A percentile compares a stretch with the other conserved stretches of the same genome.
phyloP scores from a whole-genome alignment of 2,113 vertebrate genomes.

The Mola mola region DNA sequence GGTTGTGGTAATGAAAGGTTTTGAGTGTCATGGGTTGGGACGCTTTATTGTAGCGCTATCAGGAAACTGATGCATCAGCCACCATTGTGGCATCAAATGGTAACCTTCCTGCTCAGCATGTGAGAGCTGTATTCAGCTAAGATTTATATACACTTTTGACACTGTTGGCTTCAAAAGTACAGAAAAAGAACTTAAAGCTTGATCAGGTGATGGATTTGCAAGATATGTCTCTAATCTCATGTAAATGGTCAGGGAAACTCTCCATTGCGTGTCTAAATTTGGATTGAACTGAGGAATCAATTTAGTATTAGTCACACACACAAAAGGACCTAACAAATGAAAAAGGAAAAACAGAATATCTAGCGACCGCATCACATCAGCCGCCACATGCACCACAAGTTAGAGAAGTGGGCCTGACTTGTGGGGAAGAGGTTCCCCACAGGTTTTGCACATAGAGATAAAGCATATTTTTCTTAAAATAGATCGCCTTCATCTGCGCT shows the following conservation, averaged over 20 bases:
- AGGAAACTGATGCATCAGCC: conserved; percentile 30
- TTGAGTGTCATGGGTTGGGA: conserved; percentile 9
- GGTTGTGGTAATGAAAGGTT: too few species aligned
- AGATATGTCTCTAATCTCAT: background rate
- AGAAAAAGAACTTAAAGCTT: conserved; percentile 7
- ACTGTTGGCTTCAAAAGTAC: conserved; percentile 20
- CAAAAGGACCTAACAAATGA: conserved; percentile 1
- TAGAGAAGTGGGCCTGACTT: conserved; percentile 66
- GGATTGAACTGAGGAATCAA: too few species aligned
- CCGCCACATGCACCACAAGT: conserved; percentile 63
- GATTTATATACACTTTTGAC: too few species aligned
- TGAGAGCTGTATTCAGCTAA: conserved; percentile 19
- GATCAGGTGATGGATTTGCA: conserved; percentile 2
- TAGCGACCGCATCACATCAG: conserved; percentile 50
- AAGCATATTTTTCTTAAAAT: conserved; percentile 70
- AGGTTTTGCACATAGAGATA: conserved; percentile 64
- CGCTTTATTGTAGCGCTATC: conserved; percentile 9
- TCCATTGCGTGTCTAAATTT: too few species aligned
- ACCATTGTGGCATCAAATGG: conserved; percentile 16
- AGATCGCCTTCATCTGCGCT: conserved; percentile 65
- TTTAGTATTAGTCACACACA: too few species aligned
- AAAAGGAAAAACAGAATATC: conserved; percentile 42
- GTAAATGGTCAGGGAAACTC: too few species aligned
- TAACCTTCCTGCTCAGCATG: conserved; percentile 27
- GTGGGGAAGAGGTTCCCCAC: conserved; percentile 66